Evolutionary conservation across 2,888 invertebrate genomes (phyloP).

Genomic region (Pollenia labialis): DNA sequence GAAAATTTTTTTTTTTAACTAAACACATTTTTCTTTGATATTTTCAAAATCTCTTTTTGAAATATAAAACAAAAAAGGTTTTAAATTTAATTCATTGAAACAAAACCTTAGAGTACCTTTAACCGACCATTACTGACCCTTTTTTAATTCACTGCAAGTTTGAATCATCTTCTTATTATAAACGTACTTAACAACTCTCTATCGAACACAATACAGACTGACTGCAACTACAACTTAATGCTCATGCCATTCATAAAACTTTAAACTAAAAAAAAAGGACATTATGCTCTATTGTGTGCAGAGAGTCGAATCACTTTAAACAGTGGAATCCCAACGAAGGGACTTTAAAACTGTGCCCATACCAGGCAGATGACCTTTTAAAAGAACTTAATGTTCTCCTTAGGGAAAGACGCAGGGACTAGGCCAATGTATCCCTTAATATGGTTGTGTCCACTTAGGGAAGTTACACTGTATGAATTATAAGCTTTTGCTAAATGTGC

Average conservation of each 20-base stretch:
- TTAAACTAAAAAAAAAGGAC: conserved; percentile 27
- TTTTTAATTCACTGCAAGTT: neutral
- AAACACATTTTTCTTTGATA: too few species aligned
- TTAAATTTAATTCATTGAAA: neutral
- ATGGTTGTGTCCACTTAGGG: too few species aligned
- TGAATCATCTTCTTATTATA: neutral
- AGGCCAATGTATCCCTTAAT: too few species aligned
- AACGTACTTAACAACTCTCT: neutral
- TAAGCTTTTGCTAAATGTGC: conserved; percentile 29
- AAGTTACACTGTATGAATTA: conserved; percentile 14
- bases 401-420: too few species aligned
- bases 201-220: neutral
- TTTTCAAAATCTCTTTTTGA: neutral
- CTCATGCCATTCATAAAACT: neutral
- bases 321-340: too few species aligned
- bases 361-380: too few species aligned
- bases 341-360: too few species aligned
- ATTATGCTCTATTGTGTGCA: conserved; percentile 31
- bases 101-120: neutral
- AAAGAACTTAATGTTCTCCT: too few species aligned
- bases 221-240: neutral
- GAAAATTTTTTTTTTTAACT: too few species aligned
- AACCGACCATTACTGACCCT: too few species aligned
- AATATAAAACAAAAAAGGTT: neutral
- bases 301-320: too few species aligned